Base-by-base conservation (phyloP, 2,797 vertebrate genomes). In the Gymnothorax reevesii region DNA sequence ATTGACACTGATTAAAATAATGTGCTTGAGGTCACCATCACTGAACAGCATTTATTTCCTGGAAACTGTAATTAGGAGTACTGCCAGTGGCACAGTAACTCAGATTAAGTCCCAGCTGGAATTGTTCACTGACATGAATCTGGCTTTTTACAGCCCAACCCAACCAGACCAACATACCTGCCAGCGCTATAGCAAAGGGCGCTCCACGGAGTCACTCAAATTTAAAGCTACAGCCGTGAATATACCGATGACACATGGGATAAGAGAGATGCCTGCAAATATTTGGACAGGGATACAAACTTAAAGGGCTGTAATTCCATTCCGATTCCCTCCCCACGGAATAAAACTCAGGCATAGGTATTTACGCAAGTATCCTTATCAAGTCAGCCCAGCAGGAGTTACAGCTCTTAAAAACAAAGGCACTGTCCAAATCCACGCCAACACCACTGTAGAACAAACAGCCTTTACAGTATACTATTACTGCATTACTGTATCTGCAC, bases 31-130 rank as follows among this genome's bases (percentile, higher is more conserved):
- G 57, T 27, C 33, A 62, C 33, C 6, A 1, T 9, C 7, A 0
- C 33, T 42, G 0, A 8, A 69, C 64, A 22, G 33, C 20, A 64
- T 42, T 84, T 42, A 84, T 54, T 52, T 52, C 54, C 83, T 49
- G 12, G 83, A 12, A 84, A 64, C 15, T 42, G 33, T 33, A 84
- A 84, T 84, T 84, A 84, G 25, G 42, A 42, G 42, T 33, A 52
- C 20, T 0, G 20, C 22, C 60, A 33, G 15, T 54, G 59, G 22
- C 27, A n/a, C 22, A 7, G 25, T n/a, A 84, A 66, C 25, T 62
- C 57, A 62, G 55, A 82, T 42, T 49, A 64, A 60, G 20, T 25
- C 83, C 62, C 57, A 60, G 57, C 83, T 60, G 57, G 42, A 57
- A 59, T 17, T 17, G 42, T 66, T 52, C 60, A 84, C 22, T 15